These are phyloP conservation scores for Neoseiulus cucumeris DNA, from an alignment of 1,140 invertebrate species.

Conservation along the genomic window DNA sequence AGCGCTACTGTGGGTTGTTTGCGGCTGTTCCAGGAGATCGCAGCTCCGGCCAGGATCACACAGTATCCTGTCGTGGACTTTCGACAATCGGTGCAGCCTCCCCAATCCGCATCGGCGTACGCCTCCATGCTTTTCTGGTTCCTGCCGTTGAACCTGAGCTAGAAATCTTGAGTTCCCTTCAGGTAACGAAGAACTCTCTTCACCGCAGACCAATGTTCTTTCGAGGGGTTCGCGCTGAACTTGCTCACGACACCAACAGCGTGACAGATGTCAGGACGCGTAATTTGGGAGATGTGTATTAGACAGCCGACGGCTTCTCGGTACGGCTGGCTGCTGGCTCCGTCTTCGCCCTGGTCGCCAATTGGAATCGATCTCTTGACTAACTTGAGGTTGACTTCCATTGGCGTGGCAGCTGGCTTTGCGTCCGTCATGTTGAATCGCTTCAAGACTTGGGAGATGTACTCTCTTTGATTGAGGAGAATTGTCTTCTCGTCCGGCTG, in stretches of 20 bases:
- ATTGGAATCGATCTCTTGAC: background rate
- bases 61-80: conserved; percentile 25
- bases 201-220: conserved; percentile 19
- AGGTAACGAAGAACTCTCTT: conserved; percentile 23
- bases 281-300: conserved; percentile 14
- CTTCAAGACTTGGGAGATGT: too few relatives aligned
- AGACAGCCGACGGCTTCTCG: conserved; percentile 15
- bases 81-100: background rate
- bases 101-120: conserved; percentile 12
- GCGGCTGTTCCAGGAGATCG: conserved; percentile 17
- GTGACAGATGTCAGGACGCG: conserved; percentile 20
- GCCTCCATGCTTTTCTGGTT: too few relatives aligned
- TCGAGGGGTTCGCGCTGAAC: conserved; percentile 15
- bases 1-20: conserved; percentile 16
- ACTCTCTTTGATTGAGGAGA: too few relatives aligned
- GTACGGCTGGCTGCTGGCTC: conserved; percentile 15
- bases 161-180: conserved; percentile 17
- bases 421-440: conserved; percentile 11
- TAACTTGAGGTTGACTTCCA: background rate
- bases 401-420: conserved; percentile 21
- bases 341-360: conserved; percentile 6
- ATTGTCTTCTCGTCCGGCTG: too few relatives aligned
- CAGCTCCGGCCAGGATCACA: conserved; percentile 23
- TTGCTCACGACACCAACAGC: conserved; percentile 15
- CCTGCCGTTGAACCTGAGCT: background rate